Evolutionary conservation across 2,797 vertebrate genomes (phyloP), one percentile per base, ranked within the genome.

Genomic region (Spatula clypeata): DNA sequence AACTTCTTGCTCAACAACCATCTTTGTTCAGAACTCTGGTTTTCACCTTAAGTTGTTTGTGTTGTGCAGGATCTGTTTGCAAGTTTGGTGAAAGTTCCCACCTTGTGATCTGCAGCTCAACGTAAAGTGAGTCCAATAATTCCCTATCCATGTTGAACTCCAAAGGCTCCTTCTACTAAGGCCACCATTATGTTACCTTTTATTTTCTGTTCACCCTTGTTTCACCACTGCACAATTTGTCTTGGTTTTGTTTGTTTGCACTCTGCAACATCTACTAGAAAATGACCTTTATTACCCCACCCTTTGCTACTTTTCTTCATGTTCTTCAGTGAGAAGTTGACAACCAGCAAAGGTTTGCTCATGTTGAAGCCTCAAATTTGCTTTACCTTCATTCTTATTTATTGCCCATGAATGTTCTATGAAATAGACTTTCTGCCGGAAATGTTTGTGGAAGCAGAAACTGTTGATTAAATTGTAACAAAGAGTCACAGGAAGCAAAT

Each of bases 401-500:
- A 13, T 62, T 55, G 65, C 44, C 76, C 5, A 1, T n/a, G 58
- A 80, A 72, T 81, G 49, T 81, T 94, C 79, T 83, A 64, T 95
- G 90, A 93, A 86, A 49, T 42, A 70, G 85, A 87, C 42, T 75
- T 90, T 88, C 65, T 86, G 77, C 47, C 9, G 7, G 54, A 79
- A 89, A 70, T 55, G 49, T 90, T 94, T 95, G 87, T 94, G 88
- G 85, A 91, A 90, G 64, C 62, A 90, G 76, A 88, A 95, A 95
- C 87, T 91, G 87, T 61, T 94, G 91, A 96, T 95, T 81, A 84
- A 88, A 93, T 83, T 91, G 84, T 91, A 96, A 89, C 3, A 3
- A 91, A 93, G 81, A 96, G 81, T 88, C 93, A 88, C 79, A 95
- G 94, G 94, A 97, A 97, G 79, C 84, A 94, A 94, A 94, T 96